A percentile compares a stretch with the other conserved stretches of the same genome.
Conservation (phyloP, 2,888 invertebrate genomes). For the Zhengitettix transpicula region DNA sequence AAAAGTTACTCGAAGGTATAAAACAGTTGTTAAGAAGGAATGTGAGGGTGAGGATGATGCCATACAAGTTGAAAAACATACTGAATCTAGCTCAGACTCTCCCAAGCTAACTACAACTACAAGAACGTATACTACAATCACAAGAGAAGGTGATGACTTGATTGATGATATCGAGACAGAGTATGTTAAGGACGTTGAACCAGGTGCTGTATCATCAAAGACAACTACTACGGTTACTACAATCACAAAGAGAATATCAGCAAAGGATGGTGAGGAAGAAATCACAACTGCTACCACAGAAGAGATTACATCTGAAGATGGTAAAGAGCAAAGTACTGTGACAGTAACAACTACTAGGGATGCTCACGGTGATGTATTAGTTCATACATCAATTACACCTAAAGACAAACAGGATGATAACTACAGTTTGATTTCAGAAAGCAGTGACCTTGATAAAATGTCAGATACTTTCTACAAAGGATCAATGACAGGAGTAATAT, state of each 20-base stretch:
- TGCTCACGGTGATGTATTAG: background rate
- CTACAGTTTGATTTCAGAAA: background rate
- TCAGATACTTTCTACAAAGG: background rate
- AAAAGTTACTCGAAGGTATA: background rate
- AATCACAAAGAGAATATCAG: conserved; percentile 1
- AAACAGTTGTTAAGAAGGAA: background rate
- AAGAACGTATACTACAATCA: background rate
- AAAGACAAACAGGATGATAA: background rate
- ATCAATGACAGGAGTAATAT: background rate
- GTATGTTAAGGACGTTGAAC: background rate
- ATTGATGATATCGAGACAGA: conserved; percentile 1
- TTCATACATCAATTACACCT: background rate
- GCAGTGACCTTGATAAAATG: background rate
- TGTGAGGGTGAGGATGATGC: background rate
- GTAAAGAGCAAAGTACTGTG: conserved; percentile 17
- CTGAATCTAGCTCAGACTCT: background rate
- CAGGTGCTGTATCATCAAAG: background rate
- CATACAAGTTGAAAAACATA: background rate
- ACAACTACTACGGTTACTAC: conserved; percentile 6
- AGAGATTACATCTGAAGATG: conserved; percentile 33
- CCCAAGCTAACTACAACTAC: conserved; percentile 2
- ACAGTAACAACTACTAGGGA: conserved; percentile 12
- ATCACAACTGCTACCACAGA: conserved; percentile 33
- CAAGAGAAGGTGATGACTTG: background rate
- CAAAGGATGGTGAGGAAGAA: conserved; percentile 27